A percentile compares a stretch with the other conserved stretches of the same genome.
phyloP scores from a whole-genome alignment of 1,140 invertebrate species.

The Hyles vespertilio region DNA sequence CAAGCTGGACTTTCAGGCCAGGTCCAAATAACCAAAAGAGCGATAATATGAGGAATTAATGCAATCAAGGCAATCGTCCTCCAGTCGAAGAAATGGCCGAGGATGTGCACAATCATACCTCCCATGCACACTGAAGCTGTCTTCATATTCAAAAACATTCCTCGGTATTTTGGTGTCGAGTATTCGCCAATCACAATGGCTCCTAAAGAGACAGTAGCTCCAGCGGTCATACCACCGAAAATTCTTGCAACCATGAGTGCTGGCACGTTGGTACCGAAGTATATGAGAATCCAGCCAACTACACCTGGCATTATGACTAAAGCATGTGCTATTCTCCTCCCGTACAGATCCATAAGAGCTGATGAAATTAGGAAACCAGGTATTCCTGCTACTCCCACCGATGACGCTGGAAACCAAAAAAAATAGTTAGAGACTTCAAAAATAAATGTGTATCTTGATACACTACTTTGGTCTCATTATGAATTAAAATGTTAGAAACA shows the following conservation, averaged over 20 bases:
- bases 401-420: conserved; percentile 43
- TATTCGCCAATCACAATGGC: conserved; percentile 46
- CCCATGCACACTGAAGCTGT: conserved; percentile 49
- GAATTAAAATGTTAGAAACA: background rate
- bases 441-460: background rate
- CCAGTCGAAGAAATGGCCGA: conserved; percentile 43
- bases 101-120: conserved; percentile 40
- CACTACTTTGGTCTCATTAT: too few species aligned
- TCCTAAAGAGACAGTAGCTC: conserved; percentile 45
- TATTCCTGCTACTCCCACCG: conserved; percentile 38
- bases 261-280: conserved; percentile 33
- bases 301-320: conserved; percentile 40
- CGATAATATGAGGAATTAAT: conserved; percentile 27
- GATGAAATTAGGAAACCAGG: conserved; percentile 47
- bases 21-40: conserved; percentile 38
- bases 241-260: conserved; percentile 40
- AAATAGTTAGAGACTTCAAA: background rate
- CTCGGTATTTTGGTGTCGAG: conserved; percentile 27
- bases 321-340: conserved; percentile 36
- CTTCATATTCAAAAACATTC: conserved; percentile 56
- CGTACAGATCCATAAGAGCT: conserved; percentile 44
- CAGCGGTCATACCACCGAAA: conserved; percentile 40
- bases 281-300: conserved; percentile 47
- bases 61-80: conserved; percentile 39
- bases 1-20: conserved; percentile 60